A percentile compares a stretch with the other conserved stretches of the same genome.
phyloP scores from a whole-genome alignment of 2,797 vertebrate species.

The Anguilla obscura region DNA sequence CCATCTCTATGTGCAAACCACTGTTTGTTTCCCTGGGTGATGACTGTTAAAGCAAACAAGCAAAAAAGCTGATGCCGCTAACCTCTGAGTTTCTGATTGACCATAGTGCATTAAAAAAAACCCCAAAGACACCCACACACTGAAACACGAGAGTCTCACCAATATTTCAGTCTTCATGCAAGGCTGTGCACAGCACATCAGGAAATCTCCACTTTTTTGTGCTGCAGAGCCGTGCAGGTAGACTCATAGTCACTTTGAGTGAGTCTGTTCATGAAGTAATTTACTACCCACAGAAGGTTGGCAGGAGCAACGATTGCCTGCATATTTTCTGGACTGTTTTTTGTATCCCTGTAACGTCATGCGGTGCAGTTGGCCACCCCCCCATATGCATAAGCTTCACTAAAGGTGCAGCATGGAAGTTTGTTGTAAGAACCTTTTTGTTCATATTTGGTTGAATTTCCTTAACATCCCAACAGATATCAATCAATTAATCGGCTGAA shows the following conservation, averaged over 20 bases:
- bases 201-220: not conserved
- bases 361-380: not conserved
- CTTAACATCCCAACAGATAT: no score
- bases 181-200: not conserved
- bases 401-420: not conserved
- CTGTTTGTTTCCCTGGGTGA: not conserved
- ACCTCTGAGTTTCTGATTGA: not conserved
- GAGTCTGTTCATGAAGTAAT: not conserved
- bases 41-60: conserved; percentile 1
- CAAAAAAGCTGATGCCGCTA: not conserved
- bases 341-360: not conserved
- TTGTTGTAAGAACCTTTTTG: no score
- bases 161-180: conserved; percentile 9
- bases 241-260: not conserved
- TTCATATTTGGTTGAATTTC: no score
- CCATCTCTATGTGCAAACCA: not conserved
- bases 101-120: not conserved
- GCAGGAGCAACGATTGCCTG: not conserved
- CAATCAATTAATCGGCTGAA: no score
- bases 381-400: not conserved
- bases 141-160: not conserved
- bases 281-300: conserved; percentile 4
- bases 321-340: not conserved
- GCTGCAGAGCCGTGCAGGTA: not conserved
- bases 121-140: conserved; percentile 2